Conservation (phyloP, 2,113 vertebrate genomes). For the Bagarius yarrelli region DNA sequence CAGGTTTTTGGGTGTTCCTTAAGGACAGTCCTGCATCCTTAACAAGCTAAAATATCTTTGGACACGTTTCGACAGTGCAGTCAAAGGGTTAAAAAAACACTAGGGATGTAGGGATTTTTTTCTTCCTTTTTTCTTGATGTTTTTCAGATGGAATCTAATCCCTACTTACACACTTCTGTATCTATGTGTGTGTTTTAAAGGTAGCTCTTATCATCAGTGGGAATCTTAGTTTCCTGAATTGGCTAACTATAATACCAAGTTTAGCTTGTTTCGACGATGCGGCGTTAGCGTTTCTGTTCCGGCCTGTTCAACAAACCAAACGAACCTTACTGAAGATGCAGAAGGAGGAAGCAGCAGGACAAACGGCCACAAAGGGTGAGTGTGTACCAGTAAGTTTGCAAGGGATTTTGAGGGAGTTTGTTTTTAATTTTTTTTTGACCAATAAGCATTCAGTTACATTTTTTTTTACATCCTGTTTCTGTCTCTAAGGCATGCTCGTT, state of each 20-base stretch:
- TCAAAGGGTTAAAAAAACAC: neutral
- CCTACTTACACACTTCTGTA: neutral
- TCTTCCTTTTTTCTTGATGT: neutral
- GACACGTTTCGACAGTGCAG: neutral
- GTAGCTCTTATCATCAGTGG: slow-evolving; percentile 84
- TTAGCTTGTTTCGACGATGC: slow-evolving; percentile 88
- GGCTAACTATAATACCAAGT: slow-evolving; percentile 92
- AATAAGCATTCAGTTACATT: neutral
- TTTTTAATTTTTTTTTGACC: neutral
- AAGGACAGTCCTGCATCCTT: neutral
- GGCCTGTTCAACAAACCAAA: slow-evolving; percentile 57
- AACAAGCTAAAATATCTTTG: neutral
- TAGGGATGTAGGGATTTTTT: neutral
- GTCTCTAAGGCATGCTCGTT: slow-evolving; percentile 66
- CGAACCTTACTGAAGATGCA: slow-evolving; percentile 67
- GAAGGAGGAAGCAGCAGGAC: neutral
- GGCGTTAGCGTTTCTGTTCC: slow-evolving; percentile 76
- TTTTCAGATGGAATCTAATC: neutral
- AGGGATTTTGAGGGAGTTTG: neutral
- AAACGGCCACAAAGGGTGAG: slow-evolving; percentile 58
- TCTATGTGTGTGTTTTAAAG: slow-evolving; percentile 60
- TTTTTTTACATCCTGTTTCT: neutral
- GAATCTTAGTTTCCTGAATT: slow-evolving; percentile 96
- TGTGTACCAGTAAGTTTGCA: neutral
- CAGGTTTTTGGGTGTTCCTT: too few species aligned